Conservation (phyloP, 2,113 vertebrate species). For the Scomber colias region DNA sequence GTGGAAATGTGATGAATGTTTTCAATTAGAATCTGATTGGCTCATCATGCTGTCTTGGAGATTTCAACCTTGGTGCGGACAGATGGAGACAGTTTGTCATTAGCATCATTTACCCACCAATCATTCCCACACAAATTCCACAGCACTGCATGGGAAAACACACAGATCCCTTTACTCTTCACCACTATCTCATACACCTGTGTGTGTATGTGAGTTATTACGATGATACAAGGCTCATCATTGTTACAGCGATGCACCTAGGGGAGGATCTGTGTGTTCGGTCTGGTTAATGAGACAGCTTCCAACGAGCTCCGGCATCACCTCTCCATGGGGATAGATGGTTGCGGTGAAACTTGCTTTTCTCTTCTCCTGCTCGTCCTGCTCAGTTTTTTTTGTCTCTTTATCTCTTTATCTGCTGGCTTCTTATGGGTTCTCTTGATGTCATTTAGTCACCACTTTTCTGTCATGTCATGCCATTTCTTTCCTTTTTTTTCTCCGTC, state of each 20-base stretch:
- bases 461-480: not conserved
- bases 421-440: not conserved
- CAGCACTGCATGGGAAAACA: not conserved
- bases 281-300: conserved; percentile 37
- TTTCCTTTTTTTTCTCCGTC: not conserved
- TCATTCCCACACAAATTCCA: not conserved
- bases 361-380: not conserved
- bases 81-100: conserved; percentile 24
- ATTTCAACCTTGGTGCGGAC: not conserved
- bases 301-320: not conserved
- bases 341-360: conserved; percentile 3
- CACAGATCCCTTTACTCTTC: conserved; percentile 38
- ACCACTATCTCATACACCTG: conserved; percentile 9
- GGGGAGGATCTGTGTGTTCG: conserved; percentile 49
- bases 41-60: not conserved
- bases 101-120: conserved; percentile 2
- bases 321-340: conserved; percentile 22
- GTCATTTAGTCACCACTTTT: conserved; percentile 1
- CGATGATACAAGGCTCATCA: conserved; percentile 43
- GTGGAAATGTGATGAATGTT: not conserved
- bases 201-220: conserved; percentile 13
- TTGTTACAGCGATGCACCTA: conserved; percentile 44
- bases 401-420: not conserved
- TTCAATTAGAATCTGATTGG: not conserved
- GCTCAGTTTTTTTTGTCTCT: not conserved